Evolutionary conservation across 2,888 invertebrate species (phyloP).

Genomic region (Miltochrista miniata): DNA sequence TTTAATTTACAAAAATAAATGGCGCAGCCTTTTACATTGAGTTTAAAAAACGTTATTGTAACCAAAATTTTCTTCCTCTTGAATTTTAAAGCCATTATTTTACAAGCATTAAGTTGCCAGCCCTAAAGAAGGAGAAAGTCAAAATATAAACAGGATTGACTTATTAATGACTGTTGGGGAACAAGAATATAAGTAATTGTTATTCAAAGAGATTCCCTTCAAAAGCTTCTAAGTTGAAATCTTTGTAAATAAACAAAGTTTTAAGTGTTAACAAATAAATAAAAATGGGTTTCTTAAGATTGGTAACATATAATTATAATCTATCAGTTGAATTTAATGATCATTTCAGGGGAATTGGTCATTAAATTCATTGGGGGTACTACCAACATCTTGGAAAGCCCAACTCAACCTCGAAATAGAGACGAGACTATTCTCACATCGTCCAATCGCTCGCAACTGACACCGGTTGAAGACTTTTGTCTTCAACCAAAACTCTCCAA

Average conservation of each 20-base stretch:
- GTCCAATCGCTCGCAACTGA: no score
- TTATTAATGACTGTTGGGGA: conserved; percentile 37
- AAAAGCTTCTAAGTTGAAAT: conserved; percentile 65
- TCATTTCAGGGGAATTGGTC: no score
- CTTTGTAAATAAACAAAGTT: conserved; percentile 57
- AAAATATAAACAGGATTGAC: conserved; percentile 46
- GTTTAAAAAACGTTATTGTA: no score
- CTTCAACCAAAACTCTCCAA: no score
- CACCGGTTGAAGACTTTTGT: no score
- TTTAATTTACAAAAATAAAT: no score
- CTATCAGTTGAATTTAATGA: no score
- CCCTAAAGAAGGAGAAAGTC: conserved; percentile 15
- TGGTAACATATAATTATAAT: neutral
- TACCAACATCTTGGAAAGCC: conserved; percentile 9
- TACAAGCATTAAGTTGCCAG: neutral
- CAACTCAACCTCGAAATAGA: no score
- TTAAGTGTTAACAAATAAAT: conserved; percentile 53
- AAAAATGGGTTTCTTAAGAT: conserved; percentile 43
- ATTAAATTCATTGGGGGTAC: no score
- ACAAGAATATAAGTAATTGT: conserved; percentile 54
- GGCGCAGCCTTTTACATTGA: no score
- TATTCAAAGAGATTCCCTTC: conserved; percentile 54
- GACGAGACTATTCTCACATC: no score
- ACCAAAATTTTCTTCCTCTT: neutral
- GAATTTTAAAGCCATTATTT: conserved; percentile 1